Percentiles rank a stretch among this genome's conserved stretches.
These are phyloP conservation scores for Druon quercuslanigerum DNA, from an alignment of 1,140 invertebrate species.

Conservation along the genomic window DNA sequence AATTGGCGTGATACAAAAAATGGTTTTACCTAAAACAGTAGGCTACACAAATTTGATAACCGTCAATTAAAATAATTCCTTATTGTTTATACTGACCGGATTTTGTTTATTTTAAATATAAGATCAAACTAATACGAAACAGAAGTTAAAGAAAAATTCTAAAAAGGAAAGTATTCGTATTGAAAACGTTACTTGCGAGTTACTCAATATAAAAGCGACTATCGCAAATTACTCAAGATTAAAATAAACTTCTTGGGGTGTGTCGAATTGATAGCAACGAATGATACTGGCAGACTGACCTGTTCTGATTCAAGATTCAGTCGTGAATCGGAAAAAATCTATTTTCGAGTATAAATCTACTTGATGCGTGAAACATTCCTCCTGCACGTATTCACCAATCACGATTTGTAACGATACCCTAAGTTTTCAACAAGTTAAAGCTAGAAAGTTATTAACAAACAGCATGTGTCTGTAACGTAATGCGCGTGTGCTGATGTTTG, in stretches of 20 bases:
- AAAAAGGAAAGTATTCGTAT: too few relatives aligned
- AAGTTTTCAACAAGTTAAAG: constrained; percentile 70
- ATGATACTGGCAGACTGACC: constrained; percentile 5
- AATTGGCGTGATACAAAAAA: too few relatives aligned
- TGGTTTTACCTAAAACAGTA: too few relatives aligned
- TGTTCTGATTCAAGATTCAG: neutral
- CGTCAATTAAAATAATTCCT: too few relatives aligned
- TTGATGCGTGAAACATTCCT: constrained; percentile 40
- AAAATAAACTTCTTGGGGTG: constrained; percentile 28
- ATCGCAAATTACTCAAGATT: constrained; percentile 30
- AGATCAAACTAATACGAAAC: too few relatives aligned
- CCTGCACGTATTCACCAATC: constrained; percentile 37
- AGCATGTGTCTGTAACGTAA: constrained; percentile 66
- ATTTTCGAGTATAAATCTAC: constrained; percentile 39
- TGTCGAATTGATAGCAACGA: constrained; percentile 33
- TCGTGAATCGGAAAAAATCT: neutral
- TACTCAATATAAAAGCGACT: constrained; percentile 29
- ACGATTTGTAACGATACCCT: constrained; percentile 57
- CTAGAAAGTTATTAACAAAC: constrained; percentile 72
- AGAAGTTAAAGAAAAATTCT: too few relatives aligned
- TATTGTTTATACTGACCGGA: too few relatives aligned
- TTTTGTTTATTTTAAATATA: too few relatives aligned
- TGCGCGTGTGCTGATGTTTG: constrained; percentile 56
- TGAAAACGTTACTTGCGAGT: too few relatives aligned
- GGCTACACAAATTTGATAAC: too few relatives aligned